Evolutionary conservation across 1,140 invertebrate species (phyloP), one percentile per base, ranked within the genome.

Genomic region (Drosophila ironensis): DNA sequence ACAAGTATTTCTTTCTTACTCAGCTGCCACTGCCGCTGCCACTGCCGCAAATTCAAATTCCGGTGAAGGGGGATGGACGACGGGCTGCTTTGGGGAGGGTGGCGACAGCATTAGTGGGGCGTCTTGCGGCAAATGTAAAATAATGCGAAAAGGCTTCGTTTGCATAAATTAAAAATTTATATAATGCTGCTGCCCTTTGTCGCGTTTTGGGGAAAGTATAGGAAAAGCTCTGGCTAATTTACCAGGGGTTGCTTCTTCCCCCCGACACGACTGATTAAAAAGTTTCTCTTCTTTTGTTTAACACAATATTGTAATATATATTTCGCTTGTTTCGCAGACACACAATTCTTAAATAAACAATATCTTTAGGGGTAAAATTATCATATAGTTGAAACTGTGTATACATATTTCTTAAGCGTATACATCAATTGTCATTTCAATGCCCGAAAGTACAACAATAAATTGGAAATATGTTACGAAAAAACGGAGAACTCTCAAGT

Each of bases 151-250:
- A 77, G 84, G 82, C 82, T 87, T 87, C 84, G 84, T 78, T 82
- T 87, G 84, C 82, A 87, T 87, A 87, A 82, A 87, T 87, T 87
- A 87, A 82, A 82, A 87, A 87, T 87, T 71, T 87, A 87, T 86
- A 72, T 86, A 86, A 86, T 72, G 80, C 66, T 72, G 80, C 66
- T 44, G 77, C 73, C 72, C 53, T 59, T 52, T 81, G 66, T 74
- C 68, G 63, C 72, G 28, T 56, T 47, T 41, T 4, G 9, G 25
- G 27, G 45, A 28, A 41, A 40, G n/a, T n/a, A n/a, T n/a, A 30
- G 47, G 22, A 19, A 68, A 8, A 38, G 17, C 40, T 11, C 3
- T 37, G 12, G 75, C 63, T 78, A 80, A 78, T 80, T 78, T 80
- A 71, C 14, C 30, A 38, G 30, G 7, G 27, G 28, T 22, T 22